phyloP scores from a whole-genome alignment of 2,888 invertebrate genomes.

The Meghimatium bilineatum region DNA sequence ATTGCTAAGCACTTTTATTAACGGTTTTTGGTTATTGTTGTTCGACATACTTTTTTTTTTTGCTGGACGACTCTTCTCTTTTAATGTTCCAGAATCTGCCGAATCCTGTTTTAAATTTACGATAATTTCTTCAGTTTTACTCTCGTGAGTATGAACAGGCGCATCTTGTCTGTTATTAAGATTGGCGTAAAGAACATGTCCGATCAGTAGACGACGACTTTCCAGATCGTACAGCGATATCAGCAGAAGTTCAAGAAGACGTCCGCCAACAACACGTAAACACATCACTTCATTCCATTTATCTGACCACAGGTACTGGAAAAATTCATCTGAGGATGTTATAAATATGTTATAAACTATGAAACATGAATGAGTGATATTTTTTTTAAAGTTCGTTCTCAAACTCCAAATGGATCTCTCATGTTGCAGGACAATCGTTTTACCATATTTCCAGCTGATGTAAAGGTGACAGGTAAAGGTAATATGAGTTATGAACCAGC shows the following conservation, averaged over 20 bases:
- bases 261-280: conserved; percentile 23
- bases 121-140: not conserved
- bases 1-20: not conserved
- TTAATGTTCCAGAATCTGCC: not conserved
- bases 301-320: conserved; percentile 3
- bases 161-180: conserved; percentile 24
- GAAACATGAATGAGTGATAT: no score
- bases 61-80: not conserved
- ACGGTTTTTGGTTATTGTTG: not conserved
- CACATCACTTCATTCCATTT: conserved; percentile 12
- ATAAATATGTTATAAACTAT: not conserved
- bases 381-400: no score
- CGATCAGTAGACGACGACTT: not conserved
- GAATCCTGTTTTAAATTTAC: not conserved
- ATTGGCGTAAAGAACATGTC: conserved; percentile 11
- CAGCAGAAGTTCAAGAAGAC: conserved; percentile 18
- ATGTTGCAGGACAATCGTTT: no score
- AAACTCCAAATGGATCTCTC: no score
- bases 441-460: no score
- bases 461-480: no score
- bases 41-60: not conserved
- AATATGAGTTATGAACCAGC: no score
- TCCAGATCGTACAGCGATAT: conserved; percentile 6
- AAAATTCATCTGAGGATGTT: conserved; percentile 22
- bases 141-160: not conserved